phyloP scores from a whole-genome alignment of 2,888 invertebrate genomes.

The Gymnoscelis rufifasciata region DNA sequence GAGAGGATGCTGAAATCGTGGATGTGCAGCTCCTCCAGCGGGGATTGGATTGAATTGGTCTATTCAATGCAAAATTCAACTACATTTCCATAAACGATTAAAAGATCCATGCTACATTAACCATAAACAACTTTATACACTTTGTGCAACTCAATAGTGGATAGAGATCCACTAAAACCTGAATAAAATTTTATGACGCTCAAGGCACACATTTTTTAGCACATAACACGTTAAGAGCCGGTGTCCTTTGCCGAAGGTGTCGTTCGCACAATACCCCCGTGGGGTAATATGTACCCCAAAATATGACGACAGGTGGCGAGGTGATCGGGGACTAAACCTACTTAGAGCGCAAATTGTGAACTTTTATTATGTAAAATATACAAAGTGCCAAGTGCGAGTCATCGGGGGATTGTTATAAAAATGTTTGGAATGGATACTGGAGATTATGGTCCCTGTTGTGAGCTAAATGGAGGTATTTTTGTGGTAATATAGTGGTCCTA shows the following conservation, averaged over 20 bases:
- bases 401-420: neutral
- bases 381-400: neutral
- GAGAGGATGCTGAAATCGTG: too few species aligned
- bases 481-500: too few species aligned
- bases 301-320: conserved; percentile 34
- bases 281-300: conserved; percentile 31
- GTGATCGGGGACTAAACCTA: conserved; percentile 17
- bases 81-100: too few species aligned
- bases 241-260: conserved; percentile 2
- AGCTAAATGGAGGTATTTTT: too few species aligned
- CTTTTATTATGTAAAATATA: conserved; percentile 4
- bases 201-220: conserved; percentile 3
- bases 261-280: neutral
- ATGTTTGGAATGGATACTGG: too few species aligned
- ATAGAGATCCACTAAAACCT: conserved; percentile 2
- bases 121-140: neutral
- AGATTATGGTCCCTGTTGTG: too few species aligned
- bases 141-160: neutral
- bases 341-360: conserved; percentile 6
- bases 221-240: conserved; percentile 1
- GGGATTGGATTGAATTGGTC: too few species aligned
- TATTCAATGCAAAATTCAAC: too few species aligned
- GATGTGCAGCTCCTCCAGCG: too few species aligned
- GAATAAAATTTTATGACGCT: conserved; percentile 1
- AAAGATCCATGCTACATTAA: too few species aligned